Evolutionary conservation across 2,797 vertebrate genomes (phyloP), one percentile per base, ranked within the genome.

Genomic region (Argentina silus): DNA sequence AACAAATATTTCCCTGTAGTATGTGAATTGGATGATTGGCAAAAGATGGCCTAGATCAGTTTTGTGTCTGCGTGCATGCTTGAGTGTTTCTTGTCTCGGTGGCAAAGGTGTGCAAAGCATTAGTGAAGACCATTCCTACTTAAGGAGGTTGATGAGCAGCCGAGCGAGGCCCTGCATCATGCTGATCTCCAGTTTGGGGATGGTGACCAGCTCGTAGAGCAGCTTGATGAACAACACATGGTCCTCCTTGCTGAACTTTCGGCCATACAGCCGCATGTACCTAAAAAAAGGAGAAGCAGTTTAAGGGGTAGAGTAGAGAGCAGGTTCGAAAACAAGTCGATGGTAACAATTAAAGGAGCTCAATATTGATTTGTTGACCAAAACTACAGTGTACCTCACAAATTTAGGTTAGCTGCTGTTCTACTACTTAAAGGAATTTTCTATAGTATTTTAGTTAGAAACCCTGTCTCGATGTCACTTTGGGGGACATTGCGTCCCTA

Each of bases 231-330:
- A 99, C 81, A 98, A 94, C 81, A 99, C 96, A 77, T 99, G 98
- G 92, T 99, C 97, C 92, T 99, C 97, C 92, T 97, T 98, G 93
- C 95, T 97, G 91, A 99, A 99, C 89, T 99, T 99, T 76, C 98
- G 94, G 17, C 98, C 98, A 83, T 98, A 99, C 3, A 99, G 90
- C 72, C 97, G 95, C 85, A 99, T 96, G 81, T 99, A 99, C 80
- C 98, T 99, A 79, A 4, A 91, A 65, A 71, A 70, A 65, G 90
- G 80, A 27, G 6, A 65, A 12, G 78, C 21, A 73, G 63, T 76
- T 44, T 43, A 56, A 12, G 21, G 47, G 19, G 14, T 51, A 23
- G 2, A 48, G 44, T 27, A 60, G 21, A 61, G 59, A 53, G 15
- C 2, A 4, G 6, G 5, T 27, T 27, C 10, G 27, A 60, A 10